Conservation (phyloP, 2,113 vertebrate genomes). For the Bos javanicus region DNA sequence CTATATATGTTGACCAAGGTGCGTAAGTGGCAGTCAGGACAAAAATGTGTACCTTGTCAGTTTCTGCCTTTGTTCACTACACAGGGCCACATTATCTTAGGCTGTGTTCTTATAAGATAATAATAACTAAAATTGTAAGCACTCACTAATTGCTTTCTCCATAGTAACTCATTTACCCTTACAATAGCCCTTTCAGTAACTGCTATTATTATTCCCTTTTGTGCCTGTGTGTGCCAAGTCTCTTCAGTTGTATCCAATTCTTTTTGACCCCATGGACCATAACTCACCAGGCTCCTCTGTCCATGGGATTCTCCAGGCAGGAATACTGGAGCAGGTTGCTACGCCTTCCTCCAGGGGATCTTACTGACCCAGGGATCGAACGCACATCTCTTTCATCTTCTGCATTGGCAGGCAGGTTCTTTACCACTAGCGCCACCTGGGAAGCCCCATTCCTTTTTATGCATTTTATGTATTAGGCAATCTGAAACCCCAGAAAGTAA, state of each 20-base stretch:
- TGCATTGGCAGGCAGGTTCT: neutral
- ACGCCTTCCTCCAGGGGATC: neutral
- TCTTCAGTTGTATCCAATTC: neutral
- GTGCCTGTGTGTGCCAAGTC: neutral
- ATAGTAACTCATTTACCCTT: neutral
- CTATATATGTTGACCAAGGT: neutral
- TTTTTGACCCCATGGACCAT: neutral
- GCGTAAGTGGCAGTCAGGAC: neutral
- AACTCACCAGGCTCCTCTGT: neutral
- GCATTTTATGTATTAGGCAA: neutral
- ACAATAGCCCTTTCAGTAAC: neutral
- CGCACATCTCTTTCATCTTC: neutral
- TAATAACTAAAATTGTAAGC: neutral
- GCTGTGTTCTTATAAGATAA: neutral
- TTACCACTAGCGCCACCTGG: neutral
- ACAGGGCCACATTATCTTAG: neutral
- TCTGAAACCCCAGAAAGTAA: neutral
- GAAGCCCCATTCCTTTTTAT: neutral
- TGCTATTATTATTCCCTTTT: neutral
- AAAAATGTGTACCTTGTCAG: neutral
- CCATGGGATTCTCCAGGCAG: neutral
- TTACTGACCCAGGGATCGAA: neutral
- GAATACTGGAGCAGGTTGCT: neutral
- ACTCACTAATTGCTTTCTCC: neutral
- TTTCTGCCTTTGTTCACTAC: neutral